A percentile compares a stretch with the other conserved stretches of the same genome.
Evolutionary conservation across 2,113 vertebrate genomes (phyloP).

Genomic region (Pseudopipra pipra): DNA sequence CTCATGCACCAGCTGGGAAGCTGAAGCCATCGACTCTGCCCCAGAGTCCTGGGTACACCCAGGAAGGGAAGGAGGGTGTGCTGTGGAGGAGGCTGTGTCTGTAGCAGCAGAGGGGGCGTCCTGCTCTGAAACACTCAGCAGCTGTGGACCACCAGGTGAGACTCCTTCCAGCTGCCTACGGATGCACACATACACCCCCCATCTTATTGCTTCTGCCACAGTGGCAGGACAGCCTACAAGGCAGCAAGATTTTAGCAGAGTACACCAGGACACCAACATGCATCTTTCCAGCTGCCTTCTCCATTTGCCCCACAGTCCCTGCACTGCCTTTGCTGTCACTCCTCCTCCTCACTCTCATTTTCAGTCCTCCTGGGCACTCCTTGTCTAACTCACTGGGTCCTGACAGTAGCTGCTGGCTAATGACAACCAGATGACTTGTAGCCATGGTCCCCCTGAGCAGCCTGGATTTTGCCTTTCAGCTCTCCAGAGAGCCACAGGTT

Average conservation of each 20-base stretch:
- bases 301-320: neutral
- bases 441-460: neutral
- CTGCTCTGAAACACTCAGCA: fast-evolving
- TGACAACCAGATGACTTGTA: neutral
- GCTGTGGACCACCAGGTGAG: neutral
- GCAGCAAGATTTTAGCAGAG: neutral
- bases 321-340: neutral
- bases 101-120: neutral
- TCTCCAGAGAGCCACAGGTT: neutral
- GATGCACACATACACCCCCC: fast-evolving
- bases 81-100: neutral
- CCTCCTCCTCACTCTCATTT: neutral
- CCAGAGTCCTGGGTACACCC: neutral
- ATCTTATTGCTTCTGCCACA: neutral
- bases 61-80: neutral
- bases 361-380: neutral
- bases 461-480: neutral
- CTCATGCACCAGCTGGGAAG: neutral
- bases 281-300: neutral
- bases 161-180: neutral
- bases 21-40: neutral
- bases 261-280: neutral
- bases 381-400: neutral
- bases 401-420: neutral
- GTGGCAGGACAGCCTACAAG: neutral